phyloP scores from a whole-genome alignment of 2,113 vertebrate genomes.

The Ptilorrhoa leucosticta region DNA sequence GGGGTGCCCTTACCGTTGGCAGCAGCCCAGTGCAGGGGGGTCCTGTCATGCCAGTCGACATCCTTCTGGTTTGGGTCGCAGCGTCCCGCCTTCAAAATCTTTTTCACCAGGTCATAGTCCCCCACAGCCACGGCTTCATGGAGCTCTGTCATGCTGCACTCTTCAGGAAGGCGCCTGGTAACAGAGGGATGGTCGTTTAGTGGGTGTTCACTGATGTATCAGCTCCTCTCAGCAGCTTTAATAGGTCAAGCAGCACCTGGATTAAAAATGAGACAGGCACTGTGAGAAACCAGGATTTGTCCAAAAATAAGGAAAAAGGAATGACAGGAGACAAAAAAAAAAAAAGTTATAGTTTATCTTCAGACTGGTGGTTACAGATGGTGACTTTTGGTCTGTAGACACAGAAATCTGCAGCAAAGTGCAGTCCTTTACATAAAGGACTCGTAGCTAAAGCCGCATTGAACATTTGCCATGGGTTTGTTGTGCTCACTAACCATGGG shows the following conservation, averaged over 20 bases:
- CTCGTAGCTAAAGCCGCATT: background rate
- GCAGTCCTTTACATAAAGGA: background rate
- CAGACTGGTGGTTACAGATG: background rate
- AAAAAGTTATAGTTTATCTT: background rate
- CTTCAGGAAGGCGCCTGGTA: background rate
- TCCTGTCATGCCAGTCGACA: constrained; percentile 84
- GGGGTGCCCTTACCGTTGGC: constrained; percentile 73
- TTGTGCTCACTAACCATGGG: constrained; percentile 16
- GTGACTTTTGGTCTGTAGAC: background rate
- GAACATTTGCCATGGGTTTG: background rate
- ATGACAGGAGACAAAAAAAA: fast-evolving
- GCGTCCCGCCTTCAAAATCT: constrained; percentile 73
- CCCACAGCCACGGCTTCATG: constrained; percentile 86
- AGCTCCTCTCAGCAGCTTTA: background rate
- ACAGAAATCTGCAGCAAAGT: background rate
- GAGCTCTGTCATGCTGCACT: constrained; percentile 79
- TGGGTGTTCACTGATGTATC: background rate
- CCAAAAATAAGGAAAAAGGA: background rate
- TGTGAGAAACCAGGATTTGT: background rate
- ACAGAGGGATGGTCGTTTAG: fast-evolving
- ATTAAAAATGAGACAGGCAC: background rate
- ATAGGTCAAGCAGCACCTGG: background rate
- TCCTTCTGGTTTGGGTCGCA: constrained; percentile 86
- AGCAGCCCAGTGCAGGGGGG: constrained; percentile 90
- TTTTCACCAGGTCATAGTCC: constrained; percentile 66